Evolutionary conservation across 2,797 vertebrate species (phyloP).

Genomic region (Amniataba percoides): DNA sequence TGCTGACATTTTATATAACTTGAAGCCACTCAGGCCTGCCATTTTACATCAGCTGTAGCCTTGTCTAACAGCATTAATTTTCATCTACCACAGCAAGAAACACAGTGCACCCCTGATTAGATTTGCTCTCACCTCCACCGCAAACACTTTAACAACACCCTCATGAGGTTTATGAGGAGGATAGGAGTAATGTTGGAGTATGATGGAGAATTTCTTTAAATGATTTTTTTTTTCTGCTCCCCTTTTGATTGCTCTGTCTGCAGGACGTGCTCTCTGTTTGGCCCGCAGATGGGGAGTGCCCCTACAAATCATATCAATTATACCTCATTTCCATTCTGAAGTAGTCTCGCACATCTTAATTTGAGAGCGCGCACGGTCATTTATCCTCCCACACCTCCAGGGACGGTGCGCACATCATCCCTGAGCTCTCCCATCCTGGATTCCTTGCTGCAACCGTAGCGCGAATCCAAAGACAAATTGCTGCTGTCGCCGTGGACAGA

Average conservation of each 20-base stretch:
- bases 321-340: conserved; percentile 76
- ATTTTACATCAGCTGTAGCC: conserved; percentile 43
- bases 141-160: conserved; percentile 38
- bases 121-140: conserved; percentile 45
- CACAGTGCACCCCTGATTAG: conserved; percentile 44
- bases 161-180: conserved; percentile 34
- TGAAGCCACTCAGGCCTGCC: conserved; percentile 17
- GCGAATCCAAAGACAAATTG: conserved; percentile 58
- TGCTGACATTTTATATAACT: conserved; percentile 37
- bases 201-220: conserved; percentile 42
- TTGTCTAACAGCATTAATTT: conserved; percentile 55
- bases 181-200: neutral
- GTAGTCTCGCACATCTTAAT: conserved; percentile 67
- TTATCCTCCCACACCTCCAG: conserved; percentile 67
- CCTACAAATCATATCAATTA: conserved; percentile 80
- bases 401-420: conserved; percentile 64
- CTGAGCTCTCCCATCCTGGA: conserved; percentile 54
- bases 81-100: conserved; percentile 44
- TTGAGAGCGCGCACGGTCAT: conserved; percentile 61
- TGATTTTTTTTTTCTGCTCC: conserved; percentile 48
- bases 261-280: conserved; percentile 51
- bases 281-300: conserved; percentile 56
- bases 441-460: conserved; percentile 34
- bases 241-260: conserved; percentile 58
- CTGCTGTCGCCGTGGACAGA: conserved; percentile 50